Base-by-base conservation (phyloP, 2,797 vertebrate species). In the Syngnathus acus region DNA sequence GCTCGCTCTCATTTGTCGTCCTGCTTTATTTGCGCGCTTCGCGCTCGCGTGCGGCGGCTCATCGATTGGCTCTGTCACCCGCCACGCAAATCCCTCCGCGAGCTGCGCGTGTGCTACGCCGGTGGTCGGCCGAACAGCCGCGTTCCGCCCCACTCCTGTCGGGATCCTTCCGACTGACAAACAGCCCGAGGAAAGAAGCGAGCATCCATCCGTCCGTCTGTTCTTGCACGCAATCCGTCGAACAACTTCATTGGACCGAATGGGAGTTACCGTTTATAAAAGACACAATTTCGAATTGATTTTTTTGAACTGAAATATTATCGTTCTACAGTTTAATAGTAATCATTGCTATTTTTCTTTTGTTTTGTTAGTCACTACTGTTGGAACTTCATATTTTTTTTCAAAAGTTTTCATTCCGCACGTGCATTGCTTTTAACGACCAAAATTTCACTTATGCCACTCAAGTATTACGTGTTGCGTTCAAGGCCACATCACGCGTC, bases 31-130 rank as follows among this genome's bases (percentile, higher is more conserved):
- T 75, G 79, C 79, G 51, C 72, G 51, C 11, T 82, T 87, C 85
- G 85, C 85, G 86, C 86, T 84, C 62, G 80, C 72, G 48, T 66
- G 68, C 48, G 72, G 58, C 59, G 69, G 76, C 67, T 11, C 77
- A 68, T 82, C 78, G 77, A 88, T 89, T 88, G 86, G 88, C 77
- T 84, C 72, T 7, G 62, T 66, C 68, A 0, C 60, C 37, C 40
- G 5, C 74, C 69, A 84, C 86, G 87, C 73, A 74, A 57, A 68
- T 67, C 65, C 67, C 67, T 51, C 78, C 47, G 64, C 65, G 72
- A 21, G 60, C 83, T 84, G 75, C 68, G 50, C 47, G 73, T 6
- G 54, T 21, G 71, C 5, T 38, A 51, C 58, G 71, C n/a, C 81
- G 14, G 75, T 69, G 72, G n/a, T n/a, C n/a, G 32, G 32, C 32